These are phyloP conservation scores for Plutomurus gul DNA, from an alignment of 1,140 invertebrate species.

Conservation along the genomic window DNA sequence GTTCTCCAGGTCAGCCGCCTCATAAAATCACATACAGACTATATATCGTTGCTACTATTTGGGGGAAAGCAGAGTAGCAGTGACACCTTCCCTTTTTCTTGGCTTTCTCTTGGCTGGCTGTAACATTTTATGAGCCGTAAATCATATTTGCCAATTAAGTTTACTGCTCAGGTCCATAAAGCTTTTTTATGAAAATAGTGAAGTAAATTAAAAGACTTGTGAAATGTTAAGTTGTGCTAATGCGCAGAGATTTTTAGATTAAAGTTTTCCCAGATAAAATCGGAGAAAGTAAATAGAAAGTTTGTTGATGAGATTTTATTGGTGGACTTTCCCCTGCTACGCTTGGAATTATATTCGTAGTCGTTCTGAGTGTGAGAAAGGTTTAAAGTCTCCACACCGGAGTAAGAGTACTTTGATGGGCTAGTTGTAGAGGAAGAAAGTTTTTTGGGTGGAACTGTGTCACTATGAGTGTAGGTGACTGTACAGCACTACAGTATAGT, in stretches of 20 bases:
- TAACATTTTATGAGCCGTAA: not conserved
- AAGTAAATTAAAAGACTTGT: too few species aligned
- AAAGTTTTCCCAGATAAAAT: too few species aligned
- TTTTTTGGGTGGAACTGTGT: not conserved
- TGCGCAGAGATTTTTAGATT: too few species aligned
- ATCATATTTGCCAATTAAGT: too few species aligned
- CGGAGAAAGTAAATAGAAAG: not conserved
- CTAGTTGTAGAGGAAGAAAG: not conserved
- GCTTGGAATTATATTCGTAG: not conserved
- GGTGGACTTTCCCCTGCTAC: not conserved
- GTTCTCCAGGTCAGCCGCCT: conserved; percentile 19
- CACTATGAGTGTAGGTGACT: not conserved
- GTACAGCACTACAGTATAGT: too few species aligned
- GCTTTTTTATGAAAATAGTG: too few species aligned
- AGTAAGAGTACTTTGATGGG: not conserved
- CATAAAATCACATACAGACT: not conserved
- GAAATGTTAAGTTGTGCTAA: too few species aligned
- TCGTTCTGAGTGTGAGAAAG: not conserved
- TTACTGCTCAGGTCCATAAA: too few species aligned
- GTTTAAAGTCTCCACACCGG: not conserved
- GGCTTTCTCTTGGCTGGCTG: too few species aligned
- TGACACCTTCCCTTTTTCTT: too few species aligned
- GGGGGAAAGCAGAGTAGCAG: too few species aligned
- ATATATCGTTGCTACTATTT: too few species aligned
- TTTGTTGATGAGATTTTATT: not conserved